Percentiles rank a stretch among this genome's conserved stretches.
Conservation (phyloP, 1,140 invertebrate species). For the Diorhabda elongata region DNA sequence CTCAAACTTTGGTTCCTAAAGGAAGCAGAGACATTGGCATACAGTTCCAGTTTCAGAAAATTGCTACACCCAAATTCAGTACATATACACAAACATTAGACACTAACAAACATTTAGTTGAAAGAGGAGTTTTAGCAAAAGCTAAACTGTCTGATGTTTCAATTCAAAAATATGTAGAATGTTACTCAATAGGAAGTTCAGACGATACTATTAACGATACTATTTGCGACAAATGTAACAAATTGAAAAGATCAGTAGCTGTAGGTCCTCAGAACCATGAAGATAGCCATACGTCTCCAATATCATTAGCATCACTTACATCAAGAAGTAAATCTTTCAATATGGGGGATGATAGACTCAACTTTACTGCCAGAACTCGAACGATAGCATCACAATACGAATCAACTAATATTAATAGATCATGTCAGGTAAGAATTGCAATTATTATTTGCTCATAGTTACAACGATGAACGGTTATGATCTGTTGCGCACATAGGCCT, state of each 20-base stretch:
- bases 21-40: constrained; percentile 42
- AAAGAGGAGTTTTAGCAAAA: constrained; percentile 48
- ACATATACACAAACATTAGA: constrained; percentile 31
- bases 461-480: too few species aligned
- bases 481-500: too few species aligned
- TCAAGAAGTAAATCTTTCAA: constrained; percentile 44
- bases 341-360: constrained; percentile 41
- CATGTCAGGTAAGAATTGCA: constrained; percentile 24
- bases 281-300: constrained; percentile 27
- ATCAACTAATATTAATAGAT: constrained; percentile 25
- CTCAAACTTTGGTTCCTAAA: constrained; percentile 37
- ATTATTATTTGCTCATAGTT: too few species aligned
- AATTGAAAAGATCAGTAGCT: constrained; percentile 46
- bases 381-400: constrained; percentile 40
- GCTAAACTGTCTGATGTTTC: constrained; percentile 36
- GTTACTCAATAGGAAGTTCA: constrained; percentile 49
- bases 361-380: constrained; percentile 31
- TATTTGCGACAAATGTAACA: constrained; percentile 52
- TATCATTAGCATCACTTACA: constrained; percentile 40
- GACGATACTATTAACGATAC: constrained; percentile 49
- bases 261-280: constrained; percentile 46
- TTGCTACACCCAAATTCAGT: constrained; percentile 21
- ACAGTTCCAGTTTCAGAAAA: constrained; percentile 26
- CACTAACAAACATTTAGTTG: constrained; percentile 26
- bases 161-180: constrained; percentile 46